Percentiles rank a stretch among this genome's conserved stretches.
Evolutionary conservation across 2,797 vertebrate genomes (phyloP).

Genomic region (Syngnathus acus): DNA sequence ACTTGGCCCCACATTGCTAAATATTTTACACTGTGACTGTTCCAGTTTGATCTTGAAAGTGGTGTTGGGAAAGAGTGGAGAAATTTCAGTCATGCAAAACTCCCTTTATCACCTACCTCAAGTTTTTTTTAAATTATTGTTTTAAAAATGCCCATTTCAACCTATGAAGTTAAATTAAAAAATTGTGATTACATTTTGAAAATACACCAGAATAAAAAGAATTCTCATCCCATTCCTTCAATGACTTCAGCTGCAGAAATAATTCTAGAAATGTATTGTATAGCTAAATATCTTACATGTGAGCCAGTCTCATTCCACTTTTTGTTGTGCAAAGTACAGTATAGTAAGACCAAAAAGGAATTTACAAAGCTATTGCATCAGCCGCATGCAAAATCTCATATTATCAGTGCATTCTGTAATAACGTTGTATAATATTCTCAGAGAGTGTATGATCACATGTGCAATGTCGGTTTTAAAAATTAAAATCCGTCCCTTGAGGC

Average conservation of each 20-base stretch:
- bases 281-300: neutral
- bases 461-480: too few species aligned
- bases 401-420: neutral
- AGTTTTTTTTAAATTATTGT: neutral
- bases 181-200: too few species aligned
- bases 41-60: constrained; percentile 21
- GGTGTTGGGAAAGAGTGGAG: constrained; percentile 22
- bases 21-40: constrained; percentile 33
- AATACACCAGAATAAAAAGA: too few species aligned
- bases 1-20: constrained; percentile 19
- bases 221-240: neutral
- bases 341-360: neutral
- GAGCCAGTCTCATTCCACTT: neutral
- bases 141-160: neutral
- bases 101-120: constrained; percentile 4
- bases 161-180: neutral
- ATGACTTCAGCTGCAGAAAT: neutral
- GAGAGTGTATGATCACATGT: neutral
- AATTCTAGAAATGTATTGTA: neutral
- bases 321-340: neutral
- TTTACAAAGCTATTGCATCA: neutral
- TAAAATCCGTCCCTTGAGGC: too few species aligned
- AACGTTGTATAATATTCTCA: neutral
- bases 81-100: constrained; percentile 36
- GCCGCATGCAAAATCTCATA: neutral